phyloP scores from a whole-genome alignment of 1,140 invertebrate genomes.

The Stenopsyche tienmushanensis region DNA sequence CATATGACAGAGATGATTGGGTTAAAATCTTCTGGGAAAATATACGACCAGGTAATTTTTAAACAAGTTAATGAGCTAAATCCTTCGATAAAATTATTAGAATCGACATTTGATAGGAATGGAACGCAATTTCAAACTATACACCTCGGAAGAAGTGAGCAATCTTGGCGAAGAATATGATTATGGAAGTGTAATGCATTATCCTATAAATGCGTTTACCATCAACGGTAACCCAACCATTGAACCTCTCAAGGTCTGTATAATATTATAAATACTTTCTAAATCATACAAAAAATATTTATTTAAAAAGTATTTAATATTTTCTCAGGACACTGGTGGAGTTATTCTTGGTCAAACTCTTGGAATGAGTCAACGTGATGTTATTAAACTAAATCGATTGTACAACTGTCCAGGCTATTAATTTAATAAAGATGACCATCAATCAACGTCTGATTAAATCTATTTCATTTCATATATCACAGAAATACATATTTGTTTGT shows the following conservation, averaged over 20 bases:
- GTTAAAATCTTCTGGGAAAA: conserved; percentile 67
- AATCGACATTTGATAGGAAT: too few relatives aligned
- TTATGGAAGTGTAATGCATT: conserved; percentile 65
- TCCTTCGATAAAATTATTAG: too few relatives aligned
- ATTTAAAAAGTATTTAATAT: background rate
- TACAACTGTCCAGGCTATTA: conserved; percentile 28
- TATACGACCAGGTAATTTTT: conserved; percentile 55
- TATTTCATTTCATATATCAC: conserved; percentile 4
- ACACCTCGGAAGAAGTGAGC: conserved; percentile 45
- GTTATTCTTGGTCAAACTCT: conserved; percentile 19
- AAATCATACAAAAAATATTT: too few relatives aligned
- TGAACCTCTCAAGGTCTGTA: conserved; percentile 52
- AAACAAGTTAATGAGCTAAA: background rate
- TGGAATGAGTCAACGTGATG: conserved; percentile 16
- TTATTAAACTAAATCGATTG: conserved; percentile 17
- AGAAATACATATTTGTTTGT: too few relatives aligned
- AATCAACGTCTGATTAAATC: background rate
- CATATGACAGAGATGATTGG: conserved; percentile 67
- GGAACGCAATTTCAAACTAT: conserved; percentile 1
- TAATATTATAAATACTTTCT: conserved; percentile 44
- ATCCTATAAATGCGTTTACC: conserved; percentile 59
- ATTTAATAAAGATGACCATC: background rate
- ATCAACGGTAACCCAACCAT: conserved; percentile 58
- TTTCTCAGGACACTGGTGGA: background rate
- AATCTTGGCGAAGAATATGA: conserved; percentile 57